These are phyloP conservation scores for Xerus rutilus DNA, from an alignment of 2,797 vertebrate genomes.

Conservation along the genomic window DNA sequence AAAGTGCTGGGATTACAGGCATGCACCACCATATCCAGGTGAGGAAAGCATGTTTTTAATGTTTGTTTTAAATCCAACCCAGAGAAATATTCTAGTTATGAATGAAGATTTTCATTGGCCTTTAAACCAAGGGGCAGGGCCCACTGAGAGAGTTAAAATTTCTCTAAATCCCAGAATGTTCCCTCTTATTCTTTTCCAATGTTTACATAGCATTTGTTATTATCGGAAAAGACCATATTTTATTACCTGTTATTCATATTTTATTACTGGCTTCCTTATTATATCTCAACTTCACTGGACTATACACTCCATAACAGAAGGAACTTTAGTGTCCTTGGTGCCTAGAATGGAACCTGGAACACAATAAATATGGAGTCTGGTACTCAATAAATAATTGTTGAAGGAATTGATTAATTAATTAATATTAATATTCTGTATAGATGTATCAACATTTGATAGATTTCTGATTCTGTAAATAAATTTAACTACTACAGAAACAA, in stretches of 20 bases:
- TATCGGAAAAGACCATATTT: neutral
- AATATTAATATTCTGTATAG: neutral
- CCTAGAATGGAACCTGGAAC: neutral
- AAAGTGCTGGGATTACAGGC: no score
- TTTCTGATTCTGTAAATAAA: constrained; percentile 35
- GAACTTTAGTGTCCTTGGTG: neutral
- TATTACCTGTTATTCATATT: neutral
- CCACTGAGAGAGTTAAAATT: neutral
- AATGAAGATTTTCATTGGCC: neutral
- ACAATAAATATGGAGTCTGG: neutral
- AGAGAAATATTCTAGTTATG: constrained; percentile 10
- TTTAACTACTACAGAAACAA: neutral
- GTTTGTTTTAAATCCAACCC: constrained; percentile 26
- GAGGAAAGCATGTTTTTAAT: neutral
- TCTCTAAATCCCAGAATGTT: neutral
- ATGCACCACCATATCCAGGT: no score
- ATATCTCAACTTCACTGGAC: neutral
- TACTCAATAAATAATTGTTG: neutral
- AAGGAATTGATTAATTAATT: neutral
- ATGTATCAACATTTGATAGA: neutral
- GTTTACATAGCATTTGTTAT: neutral
- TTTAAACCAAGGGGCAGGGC: neutral
- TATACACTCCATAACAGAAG: neutral
- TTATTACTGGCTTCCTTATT: neutral
- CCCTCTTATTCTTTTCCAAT: neutral